Evolutionary conservation across 2,888 invertebrate species (phyloP).

Genomic region (Agrochola litura): DNA sequence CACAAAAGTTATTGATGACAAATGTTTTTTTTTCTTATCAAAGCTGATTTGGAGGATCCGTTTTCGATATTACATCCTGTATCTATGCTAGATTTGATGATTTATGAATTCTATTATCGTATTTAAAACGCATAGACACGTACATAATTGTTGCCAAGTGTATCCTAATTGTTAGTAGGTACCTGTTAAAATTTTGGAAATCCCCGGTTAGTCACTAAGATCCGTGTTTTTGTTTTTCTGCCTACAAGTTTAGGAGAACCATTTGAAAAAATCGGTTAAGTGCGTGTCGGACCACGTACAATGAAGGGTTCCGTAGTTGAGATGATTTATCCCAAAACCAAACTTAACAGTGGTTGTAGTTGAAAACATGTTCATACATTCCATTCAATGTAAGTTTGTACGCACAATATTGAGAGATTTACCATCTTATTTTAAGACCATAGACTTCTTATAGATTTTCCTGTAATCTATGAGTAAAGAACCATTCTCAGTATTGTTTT

Average conservation of each 20-base stretch:
- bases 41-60: slow-evolving; percentile 6
- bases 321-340: too few relatives aligned
- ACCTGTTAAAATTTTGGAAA: slow-evolving; percentile 48
- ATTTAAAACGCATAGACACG: slow-evolving; percentile 18
- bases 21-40: slow-evolving; percentile 3
- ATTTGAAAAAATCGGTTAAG: neutral
- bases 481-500: too few relatives aligned
- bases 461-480: too few relatives aligned
- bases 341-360: too few relatives aligned
- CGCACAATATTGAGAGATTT: too few relatives aligned
- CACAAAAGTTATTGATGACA: neutral
- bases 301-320: too few relatives aligned
- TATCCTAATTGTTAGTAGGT: slow-evolving; percentile 24
- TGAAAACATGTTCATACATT: too few relatives aligned
- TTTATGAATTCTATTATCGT: neutral
- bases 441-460: too few relatives aligned
- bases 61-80: slow-evolving; percentile 20
- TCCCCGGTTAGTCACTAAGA: slow-evolving; percentile 55
- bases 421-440: too few relatives aligned
- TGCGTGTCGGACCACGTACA: too few relatives aligned
- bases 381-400: too few relatives aligned
- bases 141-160: slow-evolving; percentile 11
- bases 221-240: slow-evolving; percentile 17
- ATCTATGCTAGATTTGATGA: neutral
- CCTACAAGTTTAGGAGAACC: slow-evolving; percentile 19